Evolutionary conservation across 2,888 invertebrate genomes (phyloP), one percentile per base, ranked within the genome.

Genomic region (Apomyelois bistriatella): DNA sequence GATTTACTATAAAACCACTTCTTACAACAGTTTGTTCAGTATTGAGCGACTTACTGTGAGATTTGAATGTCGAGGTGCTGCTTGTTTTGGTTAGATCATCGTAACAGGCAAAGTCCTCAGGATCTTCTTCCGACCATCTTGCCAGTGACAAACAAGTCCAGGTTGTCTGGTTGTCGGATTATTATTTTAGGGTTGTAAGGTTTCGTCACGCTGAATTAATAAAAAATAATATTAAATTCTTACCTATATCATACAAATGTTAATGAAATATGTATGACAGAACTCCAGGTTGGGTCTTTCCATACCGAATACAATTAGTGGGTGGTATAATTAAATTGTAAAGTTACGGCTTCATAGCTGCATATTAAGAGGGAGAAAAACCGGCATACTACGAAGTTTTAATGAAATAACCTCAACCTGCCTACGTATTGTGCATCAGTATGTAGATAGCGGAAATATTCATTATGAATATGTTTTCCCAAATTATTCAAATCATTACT

Each of bases 321-420:
- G 67, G 74, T 70, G 74, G 70, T 69, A 69, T 79, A 79, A 81
- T 81, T 74, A 78, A 79, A 81, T 76, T 77, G 70, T 68, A 67
- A 79, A 79, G 72, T 78, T 79, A 74, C 66, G 71, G 71, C 66
- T 73, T 70, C 72, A 71, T 67, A 72, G 70, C 68, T 69, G 70
- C 71, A 76, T 72, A 72, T 71, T 70, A 78, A 74, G 65, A 70
- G 68, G 69, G 65, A 70, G 65, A 73, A 78, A 74, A 79, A 72
- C 64, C 68, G 58, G 62, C 53, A 61, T 57, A 52, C 62, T 64
- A 60, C 66, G 61, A 77, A 76, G 66, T 79, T 78, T 76, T 75
- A 76, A 79, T 71, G 64, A 72, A 72, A 71, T 69, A 70, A 67
- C 60, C 65, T 61, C 58, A 58, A 55, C 55, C 54, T 58, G 1